These are phyloP conservation scores for Phoeniculus purpureus DNA, from an alignment of 2,797 vertebrate genomes.

Conservation along the genomic window DNA sequence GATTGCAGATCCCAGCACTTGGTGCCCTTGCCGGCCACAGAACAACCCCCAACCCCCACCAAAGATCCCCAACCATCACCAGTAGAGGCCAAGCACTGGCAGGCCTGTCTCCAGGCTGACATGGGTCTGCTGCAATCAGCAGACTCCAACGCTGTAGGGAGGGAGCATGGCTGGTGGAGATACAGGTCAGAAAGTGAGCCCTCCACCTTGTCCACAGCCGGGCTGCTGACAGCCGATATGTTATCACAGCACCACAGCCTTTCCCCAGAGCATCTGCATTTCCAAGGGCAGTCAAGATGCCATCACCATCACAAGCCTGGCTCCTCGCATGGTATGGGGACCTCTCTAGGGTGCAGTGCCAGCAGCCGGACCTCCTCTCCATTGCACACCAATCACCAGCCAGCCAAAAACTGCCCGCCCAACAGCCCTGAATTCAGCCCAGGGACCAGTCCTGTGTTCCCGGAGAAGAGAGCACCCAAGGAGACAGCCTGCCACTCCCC, in stretches of 20 bases:
- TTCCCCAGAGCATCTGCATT: not conserved
- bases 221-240: constrained; percentile 38
- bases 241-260: not conserved
- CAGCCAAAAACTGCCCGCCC: not conserved
- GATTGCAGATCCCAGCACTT: not conserved
- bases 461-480: not conserved
- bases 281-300: not conserved
- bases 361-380: fast-evolving
- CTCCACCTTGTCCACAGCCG: constrained; percentile 52
- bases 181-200: constrained; percentile 34
- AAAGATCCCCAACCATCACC: fast-evolving
- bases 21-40: not conserved
- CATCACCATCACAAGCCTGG: not conserved
- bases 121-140: not conserved
- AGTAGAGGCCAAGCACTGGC: not conserved
- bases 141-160: not conserved
- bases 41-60: not conserved
- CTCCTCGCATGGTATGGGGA: not conserved
- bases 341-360: not conserved
- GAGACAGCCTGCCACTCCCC: not conserved
- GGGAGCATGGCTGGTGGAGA: not conserved
- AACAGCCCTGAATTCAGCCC: not conserved
- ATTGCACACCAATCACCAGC: not conserved
- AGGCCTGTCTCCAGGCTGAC: not conserved
- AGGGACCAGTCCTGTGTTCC: not conserved